These are phyloP conservation scores for Pantherophis guttatus DNA, from an alignment of 2,113 vertebrate species.

Conservation along the genomic window DNA sequence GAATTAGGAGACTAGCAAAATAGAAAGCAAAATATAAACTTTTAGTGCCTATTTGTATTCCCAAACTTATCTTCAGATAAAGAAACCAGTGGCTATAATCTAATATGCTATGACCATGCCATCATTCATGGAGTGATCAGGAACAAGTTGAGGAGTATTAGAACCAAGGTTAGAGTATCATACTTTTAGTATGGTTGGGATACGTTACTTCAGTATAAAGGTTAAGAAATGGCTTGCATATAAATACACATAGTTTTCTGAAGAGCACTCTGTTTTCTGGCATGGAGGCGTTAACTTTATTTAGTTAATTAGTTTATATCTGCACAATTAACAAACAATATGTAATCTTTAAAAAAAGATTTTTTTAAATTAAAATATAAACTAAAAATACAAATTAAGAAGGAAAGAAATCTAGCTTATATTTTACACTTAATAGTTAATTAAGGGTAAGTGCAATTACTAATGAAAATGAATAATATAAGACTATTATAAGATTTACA, in stretches of 20 bases:
- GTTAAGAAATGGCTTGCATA: neutral
- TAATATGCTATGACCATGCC: neutral
- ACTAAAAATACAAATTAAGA: neutral
- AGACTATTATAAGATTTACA: neutral
- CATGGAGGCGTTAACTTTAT: too few relatives aligned
- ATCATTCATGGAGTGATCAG: neutral
- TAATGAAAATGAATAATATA: neutral
- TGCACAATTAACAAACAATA: neutral
- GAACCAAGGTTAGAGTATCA: neutral
- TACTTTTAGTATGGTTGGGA: neutral
- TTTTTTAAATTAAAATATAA: neutral
- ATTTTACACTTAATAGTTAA: neutral
- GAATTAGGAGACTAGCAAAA: neutral
- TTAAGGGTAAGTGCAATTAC: neutral
- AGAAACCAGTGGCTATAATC: neutral
- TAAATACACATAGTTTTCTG: neutral
- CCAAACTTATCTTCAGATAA: neutral
- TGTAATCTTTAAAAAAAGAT: neutral
- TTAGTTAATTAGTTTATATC: neutral
- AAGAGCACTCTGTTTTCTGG: neutral
- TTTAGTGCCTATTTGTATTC: neutral
- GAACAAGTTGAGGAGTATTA: neutral
- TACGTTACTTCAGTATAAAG: neutral
- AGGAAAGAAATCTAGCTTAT: neutral
- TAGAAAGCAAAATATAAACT: neutral